Percentiles rank a stretch among this genome's conserved stretches.
phyloP scores from a whole-genome alignment of 2,888 invertebrate species.

The Acanthoscelides obtectus region DNA sequence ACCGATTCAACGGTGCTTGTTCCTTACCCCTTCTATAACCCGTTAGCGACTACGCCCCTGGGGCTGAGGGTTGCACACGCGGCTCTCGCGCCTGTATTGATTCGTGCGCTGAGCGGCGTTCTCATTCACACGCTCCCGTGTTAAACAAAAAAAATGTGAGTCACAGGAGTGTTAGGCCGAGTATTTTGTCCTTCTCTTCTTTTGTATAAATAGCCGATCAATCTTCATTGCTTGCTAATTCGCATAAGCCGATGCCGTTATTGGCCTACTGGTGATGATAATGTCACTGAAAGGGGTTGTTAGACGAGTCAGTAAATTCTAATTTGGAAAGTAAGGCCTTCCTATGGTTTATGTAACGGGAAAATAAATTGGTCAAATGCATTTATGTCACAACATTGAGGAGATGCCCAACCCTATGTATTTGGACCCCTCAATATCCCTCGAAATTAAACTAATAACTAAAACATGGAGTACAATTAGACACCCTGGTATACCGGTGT shows the following conservation, averaged over 20 bases:
- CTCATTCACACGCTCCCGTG: not conserved
- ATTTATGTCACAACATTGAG: too few species aligned
- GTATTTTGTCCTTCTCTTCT: not conserved
- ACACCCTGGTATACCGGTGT: too few species aligned
- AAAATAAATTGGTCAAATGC: not conserved
- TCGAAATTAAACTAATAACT: too few species aligned
- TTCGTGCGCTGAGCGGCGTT: not conserved
- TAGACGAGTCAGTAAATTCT: not conserved
- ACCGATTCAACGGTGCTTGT: too few species aligned
- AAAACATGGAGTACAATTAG: too few species aligned
- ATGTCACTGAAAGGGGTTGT: not conserved
- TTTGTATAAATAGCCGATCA: not conserved
- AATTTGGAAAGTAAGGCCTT: not conserved
- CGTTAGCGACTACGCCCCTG: not conserved
- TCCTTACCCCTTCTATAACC: too few species aligned
- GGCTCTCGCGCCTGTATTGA: not conserved
- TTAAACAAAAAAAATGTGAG: not conserved
- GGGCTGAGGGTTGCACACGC: not conserved
- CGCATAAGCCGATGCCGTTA: not conserved
- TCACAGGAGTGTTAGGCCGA: not conserved
- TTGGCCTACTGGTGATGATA: not conserved
- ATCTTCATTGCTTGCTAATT: not conserved
- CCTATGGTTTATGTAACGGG: not conserved
- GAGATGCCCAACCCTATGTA: too few species aligned
- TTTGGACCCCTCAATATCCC: too few species aligned